Evolutionary conservation across 2,113 vertebrate genomes (phyloP), one percentile per base, ranked within the genome.

Genomic region (Ciconia boyciana): DNA sequence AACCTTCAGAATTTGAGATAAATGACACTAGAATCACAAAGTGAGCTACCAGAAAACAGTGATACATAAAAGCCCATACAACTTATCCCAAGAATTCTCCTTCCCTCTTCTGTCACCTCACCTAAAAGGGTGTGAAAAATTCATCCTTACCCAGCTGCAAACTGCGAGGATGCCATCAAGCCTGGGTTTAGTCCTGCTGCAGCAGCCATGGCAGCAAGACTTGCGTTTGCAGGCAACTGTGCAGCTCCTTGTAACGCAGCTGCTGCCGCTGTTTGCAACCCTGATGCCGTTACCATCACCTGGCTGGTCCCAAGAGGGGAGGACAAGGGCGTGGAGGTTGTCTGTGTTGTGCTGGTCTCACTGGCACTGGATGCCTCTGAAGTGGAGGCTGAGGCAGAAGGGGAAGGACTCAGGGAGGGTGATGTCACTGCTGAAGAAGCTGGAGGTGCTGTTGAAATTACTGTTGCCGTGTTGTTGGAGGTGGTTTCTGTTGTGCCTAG

Each of bases 191-290:
- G 98, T 14, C 99, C 99, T 13, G 99, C 99, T 26, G 99, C 99
- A 43, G 99, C 99, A 62, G 99, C 99, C 99, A 99, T 99, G 77
- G 99, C 99, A 32, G 99, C 99, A 31, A 99, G 98, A 96, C 99
- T 99, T 80, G 99, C 99, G 20, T 99, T 99, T 95, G 98, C 98
- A 96, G 99, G 99, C 96, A 99, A 90, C 97, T 99, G 99, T 8
- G 99, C 93, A 82, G 98, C 99, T 64, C 98, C 98, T 95, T 99
- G 99, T 93, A 99, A 98, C 0, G 99, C 99, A 2, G 99, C 99
- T 12, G 99, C 98, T 11, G 98, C 98, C 17, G 98, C 98, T 15
- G 98, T 98, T 85, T 98, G 98, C 94, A 99, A 96, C 89, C 99
- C 98, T 22, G 99, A 98, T 2, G 99, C 97, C 1, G 99, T 98